Evolutionary conservation across 2,113 vertebrate species (phyloP).

Genomic region (Sprattus sprattus): DNA sequence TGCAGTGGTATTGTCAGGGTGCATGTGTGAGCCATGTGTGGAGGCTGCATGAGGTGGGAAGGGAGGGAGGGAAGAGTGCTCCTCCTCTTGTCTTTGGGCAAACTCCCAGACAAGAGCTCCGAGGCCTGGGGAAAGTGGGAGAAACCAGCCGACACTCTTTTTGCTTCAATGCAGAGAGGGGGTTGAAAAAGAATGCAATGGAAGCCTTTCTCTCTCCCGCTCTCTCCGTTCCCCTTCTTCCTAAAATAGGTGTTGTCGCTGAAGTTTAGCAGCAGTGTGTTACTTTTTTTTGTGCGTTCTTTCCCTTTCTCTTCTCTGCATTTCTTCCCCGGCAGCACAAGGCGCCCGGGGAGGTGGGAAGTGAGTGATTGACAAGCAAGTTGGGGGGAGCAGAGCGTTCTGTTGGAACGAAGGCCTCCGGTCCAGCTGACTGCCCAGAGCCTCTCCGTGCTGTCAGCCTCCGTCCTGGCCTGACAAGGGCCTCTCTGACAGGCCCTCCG

Average conservation of each 20-base stretch:
- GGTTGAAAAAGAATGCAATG: neutral
- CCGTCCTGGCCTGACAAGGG: neutral
- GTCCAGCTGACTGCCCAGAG: conserved; percentile 10
- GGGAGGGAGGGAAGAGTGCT: neutral
- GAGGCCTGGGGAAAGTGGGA: neutral
- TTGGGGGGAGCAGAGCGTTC: conserved; percentile 1
- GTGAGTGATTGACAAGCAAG: conserved; percentile 8
- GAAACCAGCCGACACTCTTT: neutral
- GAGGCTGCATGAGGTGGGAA: neutral
- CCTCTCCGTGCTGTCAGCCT: neutral
- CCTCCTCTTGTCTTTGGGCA: neutral
- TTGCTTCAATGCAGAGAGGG: neutral
- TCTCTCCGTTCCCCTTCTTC: neutral
- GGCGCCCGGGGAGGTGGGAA: neutral
- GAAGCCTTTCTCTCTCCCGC: neutral
- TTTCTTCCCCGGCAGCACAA: neutral
- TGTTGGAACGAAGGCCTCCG: conserved; percentile 6
- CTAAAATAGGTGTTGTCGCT: neutral
- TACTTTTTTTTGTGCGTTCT: no score
- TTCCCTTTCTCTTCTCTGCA: neutral
- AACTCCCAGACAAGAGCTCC: neutral
- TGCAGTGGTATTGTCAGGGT: neutral
- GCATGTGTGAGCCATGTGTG: neutral
- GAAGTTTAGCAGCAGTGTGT: neutral
- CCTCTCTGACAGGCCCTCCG: neutral